These are phyloP conservation scores for Gymnorhina tibicen DNA, from an alignment of 2,113 vertebrate species.

Conservation along the genomic window DNA sequence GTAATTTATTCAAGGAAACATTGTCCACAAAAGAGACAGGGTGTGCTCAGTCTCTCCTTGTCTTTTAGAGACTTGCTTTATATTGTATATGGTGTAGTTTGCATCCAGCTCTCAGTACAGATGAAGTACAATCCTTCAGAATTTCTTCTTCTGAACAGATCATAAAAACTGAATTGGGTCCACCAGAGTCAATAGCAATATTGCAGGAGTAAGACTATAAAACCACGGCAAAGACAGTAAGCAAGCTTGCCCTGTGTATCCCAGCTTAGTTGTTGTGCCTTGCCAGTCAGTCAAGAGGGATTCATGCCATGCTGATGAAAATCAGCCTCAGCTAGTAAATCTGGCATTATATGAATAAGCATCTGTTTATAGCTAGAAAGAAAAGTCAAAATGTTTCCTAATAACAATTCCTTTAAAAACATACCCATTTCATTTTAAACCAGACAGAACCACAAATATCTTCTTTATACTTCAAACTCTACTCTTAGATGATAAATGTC, in stretches of 20 bases:
- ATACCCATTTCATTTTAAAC: not conserved
- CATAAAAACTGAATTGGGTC: not conserved
- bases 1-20: slow-evolving; percentile 18
- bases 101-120: not conserved
- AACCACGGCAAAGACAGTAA: not conserved
- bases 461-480: not conserved
- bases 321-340: slow-evolving; percentile 39
- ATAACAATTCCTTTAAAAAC: not conserved
- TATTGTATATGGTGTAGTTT: not conserved
- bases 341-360: slow-evolving; percentile 12
- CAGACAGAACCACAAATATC: not conserved
- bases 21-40: slow-evolving; percentile 1
- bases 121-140: not conserved
- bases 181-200: not conserved
- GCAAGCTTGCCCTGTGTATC: not conserved
- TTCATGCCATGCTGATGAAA: slow-evolving; percentile 33
- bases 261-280: not conserved
- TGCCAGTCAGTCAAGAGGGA: not conserved
- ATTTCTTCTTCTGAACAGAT: not conserved
- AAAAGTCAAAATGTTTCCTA: slow-evolving; percentile 21
- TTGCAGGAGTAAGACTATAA: not conserved
- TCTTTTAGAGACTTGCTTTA: not conserved
- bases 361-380: slow-evolving; percentile 30
- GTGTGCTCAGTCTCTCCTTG: not conserved
- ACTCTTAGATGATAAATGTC: not conserved